phyloP scores from a whole-genome alignment of 2,888 invertebrate species.

The Sinohyriopsis cumingii region DNA sequence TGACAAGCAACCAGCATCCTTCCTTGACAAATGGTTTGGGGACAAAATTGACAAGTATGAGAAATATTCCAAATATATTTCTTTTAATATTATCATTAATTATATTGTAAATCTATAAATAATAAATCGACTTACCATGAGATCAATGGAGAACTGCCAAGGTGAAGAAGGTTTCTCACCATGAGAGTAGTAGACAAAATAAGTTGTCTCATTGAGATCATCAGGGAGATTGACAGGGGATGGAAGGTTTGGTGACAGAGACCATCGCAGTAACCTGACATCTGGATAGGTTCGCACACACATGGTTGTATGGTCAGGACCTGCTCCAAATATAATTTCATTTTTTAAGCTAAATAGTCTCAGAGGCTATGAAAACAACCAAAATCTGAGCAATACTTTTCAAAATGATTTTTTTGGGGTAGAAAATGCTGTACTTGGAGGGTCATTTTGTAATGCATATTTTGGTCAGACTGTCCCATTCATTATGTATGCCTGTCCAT shows the following conservation, averaged over 20 bases:
- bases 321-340: slow-evolving; percentile 69
- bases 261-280: slow-evolving; percentile 77
- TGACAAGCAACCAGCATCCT: too few species aligned
- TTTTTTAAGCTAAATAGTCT: background rate
- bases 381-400: background rate
- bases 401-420: too few species aligned
- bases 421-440: too few species aligned
- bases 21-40: too few species aligned
- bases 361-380: background rate
- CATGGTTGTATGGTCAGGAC: slow-evolving; percentile 81
- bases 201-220: slow-evolving; percentile 77
- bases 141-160: slow-evolving; percentile 77
- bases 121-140: slow-evolving; percentile 73
- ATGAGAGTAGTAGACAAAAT: slow-evolving; percentile 81
- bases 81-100: too few species aligned
- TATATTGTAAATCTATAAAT: too few species aligned
- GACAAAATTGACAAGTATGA: too few species aligned
- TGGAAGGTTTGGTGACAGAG: slow-evolving; percentile 74
- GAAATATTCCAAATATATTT: too few species aligned
- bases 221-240: slow-evolving; percentile 75
- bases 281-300: slow-evolving; percentile 78
- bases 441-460: too few species aligned
- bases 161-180: slow-evolving; percentile 76
- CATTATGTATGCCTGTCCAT: too few species aligned
- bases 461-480: too few species aligned